phyloP scores from a whole-genome alignment of 2,797 vertebrate species.

The Chiloscyllium punctatum region DNA sequence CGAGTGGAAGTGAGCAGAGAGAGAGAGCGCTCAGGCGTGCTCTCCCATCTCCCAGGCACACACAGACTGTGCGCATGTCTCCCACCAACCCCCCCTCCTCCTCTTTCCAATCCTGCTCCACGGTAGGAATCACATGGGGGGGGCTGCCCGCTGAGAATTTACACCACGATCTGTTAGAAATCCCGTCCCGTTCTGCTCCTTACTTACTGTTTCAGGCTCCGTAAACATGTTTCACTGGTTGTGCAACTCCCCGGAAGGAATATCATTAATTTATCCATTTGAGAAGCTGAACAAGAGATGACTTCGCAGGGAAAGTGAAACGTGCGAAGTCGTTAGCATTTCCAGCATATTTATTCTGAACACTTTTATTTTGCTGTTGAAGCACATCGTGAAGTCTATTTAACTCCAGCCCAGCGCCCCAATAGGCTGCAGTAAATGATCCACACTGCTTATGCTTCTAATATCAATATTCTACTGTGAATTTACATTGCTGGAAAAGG shows the following conservation, averaged over 20 bases:
- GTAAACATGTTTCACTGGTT: background rate
- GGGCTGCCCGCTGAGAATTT: background rate
- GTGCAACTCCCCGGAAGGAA: background rate
- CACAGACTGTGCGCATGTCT: conserved; percentile 20
- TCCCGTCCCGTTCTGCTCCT: background rate
- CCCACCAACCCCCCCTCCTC: background rate
- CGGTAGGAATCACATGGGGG: background rate
- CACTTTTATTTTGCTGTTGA: background rate
- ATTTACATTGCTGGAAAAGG: no score
- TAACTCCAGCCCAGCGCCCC: background rate
- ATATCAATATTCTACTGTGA: background rate
- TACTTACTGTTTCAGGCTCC: background rate
- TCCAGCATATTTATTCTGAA: background rate
- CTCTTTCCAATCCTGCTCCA: no score
- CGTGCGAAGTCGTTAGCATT: background rate
- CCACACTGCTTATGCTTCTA: background rate
- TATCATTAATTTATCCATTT: background rate
- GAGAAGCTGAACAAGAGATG: background rate
- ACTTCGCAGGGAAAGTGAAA: background rate
- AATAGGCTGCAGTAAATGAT: background rate
- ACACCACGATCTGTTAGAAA: background rate
- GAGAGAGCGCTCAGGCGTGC: background rate
- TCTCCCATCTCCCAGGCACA: background rate
- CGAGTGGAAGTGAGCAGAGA: background rate
- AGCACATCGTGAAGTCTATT: background rate